These are phyloP conservation scores for Apus apus DNA, from an alignment of 2,113 vertebrate genomes.

Conservation along the genomic window DNA sequence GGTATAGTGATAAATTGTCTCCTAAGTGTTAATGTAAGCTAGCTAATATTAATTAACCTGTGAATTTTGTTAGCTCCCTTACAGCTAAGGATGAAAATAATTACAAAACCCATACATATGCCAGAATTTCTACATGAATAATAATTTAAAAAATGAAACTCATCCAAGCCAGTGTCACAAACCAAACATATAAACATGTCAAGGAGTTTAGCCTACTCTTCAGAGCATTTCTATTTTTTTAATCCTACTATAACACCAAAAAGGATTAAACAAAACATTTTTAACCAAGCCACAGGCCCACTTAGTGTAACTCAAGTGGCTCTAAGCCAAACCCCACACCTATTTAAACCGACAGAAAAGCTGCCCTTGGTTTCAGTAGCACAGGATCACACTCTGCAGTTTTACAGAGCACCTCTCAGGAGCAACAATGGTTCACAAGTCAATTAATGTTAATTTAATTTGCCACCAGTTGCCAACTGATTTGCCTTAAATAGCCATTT, in stretches of 20 bases:
- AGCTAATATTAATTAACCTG: background rate
- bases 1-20: constrained; percentile 5
- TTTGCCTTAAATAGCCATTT: background rate
- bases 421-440: constrained; percentile 33
- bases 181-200: background rate
- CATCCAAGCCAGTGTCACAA: background rate
- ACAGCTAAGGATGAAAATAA: background rate
- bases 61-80: background rate
- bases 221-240: constrained; percentile 26
- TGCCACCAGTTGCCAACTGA: constrained; percentile 7
- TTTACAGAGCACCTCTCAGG: constrained; percentile 46
- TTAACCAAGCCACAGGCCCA: constrained; percentile 1
- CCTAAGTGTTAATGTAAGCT: background rate
- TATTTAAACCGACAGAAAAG: constrained; percentile 29
- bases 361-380: background rate
- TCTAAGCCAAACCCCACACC: constrained; percentile 50
- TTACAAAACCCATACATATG: background rate
- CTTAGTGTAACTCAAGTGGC: constrained; percentile 24
- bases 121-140: background rate
- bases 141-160: background rate
- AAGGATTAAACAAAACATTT: constrained; percentile 26
- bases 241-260: constrained; percentile 31
- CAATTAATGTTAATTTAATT: constrained; percentile 43
- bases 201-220: background rate
- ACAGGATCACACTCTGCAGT: background rate